These are phyloP conservation scores for Megalops atlanticus DNA, from an alignment of 2,113 vertebrate species.

Conservation along the genomic window DNA sequence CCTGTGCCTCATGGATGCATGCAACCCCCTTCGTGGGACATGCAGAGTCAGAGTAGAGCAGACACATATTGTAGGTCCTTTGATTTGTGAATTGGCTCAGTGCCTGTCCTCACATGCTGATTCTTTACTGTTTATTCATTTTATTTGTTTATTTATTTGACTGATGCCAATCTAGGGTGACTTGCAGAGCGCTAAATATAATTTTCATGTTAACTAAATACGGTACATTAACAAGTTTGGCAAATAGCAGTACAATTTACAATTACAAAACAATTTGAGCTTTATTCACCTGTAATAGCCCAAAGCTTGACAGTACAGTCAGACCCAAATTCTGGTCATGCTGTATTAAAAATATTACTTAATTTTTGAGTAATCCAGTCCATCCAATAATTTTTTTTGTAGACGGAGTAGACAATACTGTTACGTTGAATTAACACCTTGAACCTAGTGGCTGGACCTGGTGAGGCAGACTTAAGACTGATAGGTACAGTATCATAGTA, in stretches of 20 bases:
- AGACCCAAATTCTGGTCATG: neutral
- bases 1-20: neutral
- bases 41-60: neutral
- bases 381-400: neutral
- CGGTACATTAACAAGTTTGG: neutral
- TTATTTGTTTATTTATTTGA: neutral
- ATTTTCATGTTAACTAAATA: neutral
- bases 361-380: neutral
- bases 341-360: no score
- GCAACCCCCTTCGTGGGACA: neutral
- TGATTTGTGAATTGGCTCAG: neutral
- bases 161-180: neutral
- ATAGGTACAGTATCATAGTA: neutral
- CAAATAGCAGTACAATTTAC: neutral
- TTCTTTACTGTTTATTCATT: neutral
- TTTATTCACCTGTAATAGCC: neutral
- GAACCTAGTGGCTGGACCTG: neutral
- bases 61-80: neutral
- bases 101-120: neutral
- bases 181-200: neutral
- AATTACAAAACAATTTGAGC: neutral
- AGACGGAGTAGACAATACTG: neutral
- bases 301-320: neutral
- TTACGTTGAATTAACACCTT: neutral
- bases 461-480: no score